Conservation (phyloP, 2,113 vertebrate species). For the Pomatorhinus ruficollis region DNA sequence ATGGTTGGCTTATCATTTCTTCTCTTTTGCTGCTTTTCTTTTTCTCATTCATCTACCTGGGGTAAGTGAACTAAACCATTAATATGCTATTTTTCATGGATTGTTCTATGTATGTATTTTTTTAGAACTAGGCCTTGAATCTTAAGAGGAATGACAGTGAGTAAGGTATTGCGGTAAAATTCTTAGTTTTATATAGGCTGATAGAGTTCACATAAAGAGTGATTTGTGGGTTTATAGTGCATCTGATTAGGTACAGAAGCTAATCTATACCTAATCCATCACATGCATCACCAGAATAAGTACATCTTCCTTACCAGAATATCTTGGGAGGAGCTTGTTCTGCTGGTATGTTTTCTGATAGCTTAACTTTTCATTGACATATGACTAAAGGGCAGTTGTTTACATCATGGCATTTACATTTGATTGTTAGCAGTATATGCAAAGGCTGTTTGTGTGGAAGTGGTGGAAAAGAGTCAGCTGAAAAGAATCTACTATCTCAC, state of each 20-base stretch:
- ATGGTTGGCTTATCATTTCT: constrained; percentile 97
- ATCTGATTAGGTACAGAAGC: background rate
- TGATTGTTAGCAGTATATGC: background rate
- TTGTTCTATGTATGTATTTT: background rate
- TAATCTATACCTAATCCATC: background rate
- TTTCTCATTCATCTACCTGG: constrained; percentile 97
- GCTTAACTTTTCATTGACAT: background rate
- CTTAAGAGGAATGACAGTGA: background rate
- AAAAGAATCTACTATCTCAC: background rate
- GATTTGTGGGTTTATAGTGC: background rate
- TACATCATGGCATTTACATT: background rate
- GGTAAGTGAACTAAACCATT: constrained; percentile 80
- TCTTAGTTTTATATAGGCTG: background rate
- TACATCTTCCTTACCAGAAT: background rate
- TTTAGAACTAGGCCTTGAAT: background rate
- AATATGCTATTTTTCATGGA: background rate
- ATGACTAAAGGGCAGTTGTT: background rate
- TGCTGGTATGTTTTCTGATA: background rate
- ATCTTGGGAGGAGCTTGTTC: background rate
- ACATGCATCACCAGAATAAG: background rate
- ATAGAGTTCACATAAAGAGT: background rate
- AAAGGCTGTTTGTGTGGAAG: background rate
- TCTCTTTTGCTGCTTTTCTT: constrained; percentile 96
- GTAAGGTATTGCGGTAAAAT: background rate
- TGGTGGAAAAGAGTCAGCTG: background rate